Evolutionary conservation across 2,888 invertebrate species (phyloP), one percentile per base, ranked within the genome.

Genomic region (Amphipoea oculea): DNA sequence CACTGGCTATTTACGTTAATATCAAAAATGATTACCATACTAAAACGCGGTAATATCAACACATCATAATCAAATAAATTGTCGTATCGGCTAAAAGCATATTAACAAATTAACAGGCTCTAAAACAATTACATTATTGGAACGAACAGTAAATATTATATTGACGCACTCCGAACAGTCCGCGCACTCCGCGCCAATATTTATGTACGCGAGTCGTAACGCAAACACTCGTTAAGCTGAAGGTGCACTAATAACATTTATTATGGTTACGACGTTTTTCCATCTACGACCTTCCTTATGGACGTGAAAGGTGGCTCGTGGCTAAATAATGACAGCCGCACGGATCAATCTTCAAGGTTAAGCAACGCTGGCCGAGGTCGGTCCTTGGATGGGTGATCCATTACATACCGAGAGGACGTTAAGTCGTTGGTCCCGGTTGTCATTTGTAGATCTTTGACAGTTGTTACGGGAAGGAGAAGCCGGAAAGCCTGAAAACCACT

Each of bases 211-310:
- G 62, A 78, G 67, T 73, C 66, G 70, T 68, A 66, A 73, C 62
- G 54, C 86, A 80, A 82, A 87, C 72, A 78, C 48, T 70, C 66
- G 70, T 81, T 80, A 87, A 83, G 88, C 76, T 72, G 73, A 63
- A 76, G 86, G 70, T 87, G 88, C 82, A 87, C 72, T 72, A n/a
- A 84, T 76, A 48, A n/a, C 45, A 54, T 71, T 73, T 68, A 48
- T 73, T 67, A 73, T n/a, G 29, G 70, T 42, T n/a, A 48, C 54
- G 70, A 76, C 1, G 20, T 62, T 73, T 82, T 71, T 67, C 40
- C n/a, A 62, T 57, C 68, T 60, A 48, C 40, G 14, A 67, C 14
- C 23, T 9, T 23, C 14, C 23, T 9, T 23, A 57, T 11, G 11
- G n/a, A 11, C 23, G 12, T 20, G 12, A 3, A 23, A 9, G 9